Conservation (phyloP, 2,113 vertebrate species). For the Vanacampus margaritifer region DNA sequence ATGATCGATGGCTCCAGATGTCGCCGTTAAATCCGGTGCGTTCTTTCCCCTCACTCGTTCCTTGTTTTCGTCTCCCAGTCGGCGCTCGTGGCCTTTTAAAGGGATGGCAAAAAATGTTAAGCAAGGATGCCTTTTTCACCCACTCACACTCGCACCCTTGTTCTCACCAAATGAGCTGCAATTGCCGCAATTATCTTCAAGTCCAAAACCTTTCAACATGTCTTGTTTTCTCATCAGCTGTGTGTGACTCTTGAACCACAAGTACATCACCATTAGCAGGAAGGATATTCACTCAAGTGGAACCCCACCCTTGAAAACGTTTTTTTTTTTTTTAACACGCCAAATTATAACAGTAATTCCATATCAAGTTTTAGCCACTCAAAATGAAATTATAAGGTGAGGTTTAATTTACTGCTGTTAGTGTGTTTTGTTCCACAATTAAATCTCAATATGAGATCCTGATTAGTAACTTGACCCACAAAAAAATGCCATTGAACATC, state of each 20-base stretch:
- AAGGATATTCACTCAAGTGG: slow-evolving; percentile 15
- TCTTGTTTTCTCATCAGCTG: slow-evolving; percentile 26
- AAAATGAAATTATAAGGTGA: too few species aligned
- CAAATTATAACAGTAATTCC: neutral
- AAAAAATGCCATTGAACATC: too few species aligned
- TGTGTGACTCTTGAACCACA: slow-evolving; percentile 11
- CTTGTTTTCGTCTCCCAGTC: slow-evolving; percentile 32
- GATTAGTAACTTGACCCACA: too few species aligned
- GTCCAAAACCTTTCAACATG: slow-evolving; percentile 35
- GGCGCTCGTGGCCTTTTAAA: slow-evolving; percentile 12
- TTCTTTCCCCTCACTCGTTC: slow-evolving; percentile 7
- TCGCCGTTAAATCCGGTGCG: slow-evolving; percentile 16
- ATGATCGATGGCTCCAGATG: slow-evolving; percentile 44
- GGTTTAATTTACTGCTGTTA: too few species aligned
- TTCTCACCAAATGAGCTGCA: slow-evolving; percentile 49
- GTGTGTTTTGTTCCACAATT: too few species aligned
- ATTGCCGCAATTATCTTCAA: slow-evolving; percentile 45
- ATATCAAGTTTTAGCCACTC: neutral
- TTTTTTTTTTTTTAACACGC: too few species aligned
- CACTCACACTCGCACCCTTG: slow-evolving; percentile 15
- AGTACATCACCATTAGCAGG: neutral
- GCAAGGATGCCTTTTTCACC: neutral
- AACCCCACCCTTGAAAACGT: too few species aligned
- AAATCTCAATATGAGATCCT: too few species aligned
- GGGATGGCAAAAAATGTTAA: slow-evolving; percentile 13